These are phyloP conservation scores for Paradoxurus hermaphroditus DNA, from an alignment of 2,113 vertebrate genomes.

Conservation along the genomic window DNA sequence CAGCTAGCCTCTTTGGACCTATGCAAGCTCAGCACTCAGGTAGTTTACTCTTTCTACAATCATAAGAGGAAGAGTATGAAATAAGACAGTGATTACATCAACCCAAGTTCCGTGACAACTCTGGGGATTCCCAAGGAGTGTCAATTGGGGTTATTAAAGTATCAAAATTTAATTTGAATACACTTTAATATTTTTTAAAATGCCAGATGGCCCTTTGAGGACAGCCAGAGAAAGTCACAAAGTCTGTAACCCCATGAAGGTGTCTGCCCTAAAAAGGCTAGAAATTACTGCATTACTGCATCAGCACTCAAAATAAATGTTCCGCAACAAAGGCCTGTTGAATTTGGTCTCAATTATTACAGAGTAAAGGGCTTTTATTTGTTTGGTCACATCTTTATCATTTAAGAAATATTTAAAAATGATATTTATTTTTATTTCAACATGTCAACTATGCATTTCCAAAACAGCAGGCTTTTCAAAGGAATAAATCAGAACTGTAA, in stretches of 20 bases:
- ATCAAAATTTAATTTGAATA: slow-evolving; percentile 46
- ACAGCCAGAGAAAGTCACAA: slow-evolving; percentile 44
- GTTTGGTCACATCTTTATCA: slow-evolving; percentile 77
- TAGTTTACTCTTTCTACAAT: not conserved
- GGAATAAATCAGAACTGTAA: slow-evolving; percentile 80
- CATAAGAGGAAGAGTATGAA: not conserved
- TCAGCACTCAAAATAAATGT: not conserved
- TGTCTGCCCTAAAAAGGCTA: slow-evolving; percentile 21
- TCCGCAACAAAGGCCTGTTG: slow-evolving; percentile 32
- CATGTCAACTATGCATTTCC: slow-evolving; percentile 78
- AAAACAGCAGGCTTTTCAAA: slow-evolving; percentile 82
- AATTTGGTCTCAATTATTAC: slow-evolving; percentile 39
- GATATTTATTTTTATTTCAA: slow-evolving; percentile 77
- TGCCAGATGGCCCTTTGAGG: slow-evolving; percentile 40
- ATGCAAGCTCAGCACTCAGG: not conserved
- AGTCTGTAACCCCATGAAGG: slow-evolving; percentile 15
- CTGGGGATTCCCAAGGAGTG: not conserved
- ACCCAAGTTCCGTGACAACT: not conserved
- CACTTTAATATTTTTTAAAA: slow-evolving; percentile 48
- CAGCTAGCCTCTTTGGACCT: not conserved
- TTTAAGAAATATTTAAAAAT: slow-evolving; percentile 82
- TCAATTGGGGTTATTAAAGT: slow-evolving; percentile 28
- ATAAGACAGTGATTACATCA: not conserved
- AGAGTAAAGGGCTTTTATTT: slow-evolving; percentile 76
- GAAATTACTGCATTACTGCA: not conserved